Evolutionary conservation across 64 coral and sea anemone species (phyloP), one percentile per base, ranked within the genome.

Genomic region (Montipora sp.): DNA sequence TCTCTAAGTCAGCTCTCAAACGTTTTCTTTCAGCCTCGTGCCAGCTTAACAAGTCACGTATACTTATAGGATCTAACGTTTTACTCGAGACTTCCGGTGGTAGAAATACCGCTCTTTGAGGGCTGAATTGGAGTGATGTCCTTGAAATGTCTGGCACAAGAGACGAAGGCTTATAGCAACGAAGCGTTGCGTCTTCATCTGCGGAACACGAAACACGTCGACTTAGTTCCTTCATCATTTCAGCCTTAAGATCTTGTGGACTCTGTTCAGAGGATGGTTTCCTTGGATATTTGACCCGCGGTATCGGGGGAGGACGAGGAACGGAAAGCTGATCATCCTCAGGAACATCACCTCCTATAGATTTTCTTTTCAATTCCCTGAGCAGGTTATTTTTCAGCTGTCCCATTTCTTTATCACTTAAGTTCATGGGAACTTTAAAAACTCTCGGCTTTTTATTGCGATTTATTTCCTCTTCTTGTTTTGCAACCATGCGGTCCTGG

Each of bases 371-470:
- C 15, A 94, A 77, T 49, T 94, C 93, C 5, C 50, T 15, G 78
- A 94, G 72, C 20, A 94, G 2, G 11, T 85, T 94, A 53, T 47
- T 85, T 50, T 20, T 88, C 22, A 94, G 47, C 53, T 81, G 36
- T 77, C 68, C 48, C 36, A 94, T 74, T 79, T 94, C 93, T 53
- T 78, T 76, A 55, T 86, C 87, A 12, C 80, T 90, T 19, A 94
- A 69, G 15, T 83, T 89, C 21, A 77, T 94, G 19, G 93, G 93
- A 49, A 94, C 93, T 5, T 94, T 84, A 8, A 94, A 73, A 55
- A 94, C 93, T 85, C 22, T 85, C 7, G 82, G 82, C 65, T 72
- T 85, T 22, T 85, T 85, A 46, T 70, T 71, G n/a, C 80, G 80
- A 13, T 47, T 27, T 51, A 13, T 50, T 51, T 53, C 73, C 55